phyloP scores from a whole-genome alignment of 2,888 invertebrate species.

The Cephalotes varians region DNA sequence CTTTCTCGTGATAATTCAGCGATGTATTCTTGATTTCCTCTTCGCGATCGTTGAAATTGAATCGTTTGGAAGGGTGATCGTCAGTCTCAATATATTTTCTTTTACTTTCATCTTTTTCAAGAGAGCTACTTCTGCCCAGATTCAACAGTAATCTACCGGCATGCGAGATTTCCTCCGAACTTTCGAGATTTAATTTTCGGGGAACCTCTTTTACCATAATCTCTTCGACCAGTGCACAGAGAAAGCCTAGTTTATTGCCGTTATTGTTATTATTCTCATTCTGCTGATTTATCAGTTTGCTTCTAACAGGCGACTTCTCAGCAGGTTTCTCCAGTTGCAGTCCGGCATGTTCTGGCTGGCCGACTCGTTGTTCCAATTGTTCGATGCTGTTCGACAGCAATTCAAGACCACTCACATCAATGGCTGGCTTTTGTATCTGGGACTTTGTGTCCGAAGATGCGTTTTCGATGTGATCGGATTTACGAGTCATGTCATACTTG shows the following conservation, averaged over 20 bases:
- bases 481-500: slow-evolving; percentile 24
- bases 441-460: slow-evolving; percentile 48
- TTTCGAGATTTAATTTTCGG: slow-evolving; percentile 72
- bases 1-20: slow-evolving; percentile 57
- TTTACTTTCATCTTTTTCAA: slow-evolving; percentile 71
- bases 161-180: slow-evolving; percentile 78
- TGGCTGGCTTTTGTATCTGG: slow-evolving; percentile 77
- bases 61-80: slow-evolving; percentile 60
- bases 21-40: slow-evolving; percentile 41
- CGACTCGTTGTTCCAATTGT: slow-evolving; percentile 88
- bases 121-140: slow-evolving; percentile 67
- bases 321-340: slow-evolving; percentile 78
- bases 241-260: slow-evolving; percentile 88
- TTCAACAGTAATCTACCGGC: slow-evolving; percentile 78
- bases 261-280: slow-evolving; percentile 85
- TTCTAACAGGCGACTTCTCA: slow-evolving; percentile 86
- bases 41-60: slow-evolving; percentile 57
- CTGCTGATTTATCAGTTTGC: slow-evolving; percentile 80
- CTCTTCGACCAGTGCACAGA: slow-evolving; percentile 95
- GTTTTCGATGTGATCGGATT: slow-evolving; percentile 52
- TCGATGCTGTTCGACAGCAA: slow-evolving; percentile 94
- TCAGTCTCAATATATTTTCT: slow-evolving; percentile 69
- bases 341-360: slow-evolving; percentile 83
- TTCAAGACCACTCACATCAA: slow-evolving; percentile 93
- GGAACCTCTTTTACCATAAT: slow-evolving; percentile 87